Evolutionary conservation across 2,888 invertebrate genomes (phyloP).

Genomic region (Helleia helle): DNA sequence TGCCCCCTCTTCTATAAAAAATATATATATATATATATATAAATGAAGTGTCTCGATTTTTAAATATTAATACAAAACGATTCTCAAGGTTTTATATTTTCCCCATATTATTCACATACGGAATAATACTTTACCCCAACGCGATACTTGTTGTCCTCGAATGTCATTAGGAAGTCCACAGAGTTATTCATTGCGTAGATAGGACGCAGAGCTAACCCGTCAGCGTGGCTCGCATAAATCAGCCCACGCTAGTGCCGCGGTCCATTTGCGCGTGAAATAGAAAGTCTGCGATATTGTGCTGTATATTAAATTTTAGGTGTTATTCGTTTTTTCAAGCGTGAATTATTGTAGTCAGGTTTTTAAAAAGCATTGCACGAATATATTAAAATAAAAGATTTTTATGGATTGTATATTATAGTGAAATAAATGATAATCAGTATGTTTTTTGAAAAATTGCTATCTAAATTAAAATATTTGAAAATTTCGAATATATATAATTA

Average conservation of each 20-base stretch:
- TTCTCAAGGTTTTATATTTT: too few species aligned
- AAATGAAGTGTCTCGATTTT: too few species aligned
- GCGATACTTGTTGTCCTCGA: not conserved
- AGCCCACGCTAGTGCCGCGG: slow-evolving; percentile 22
- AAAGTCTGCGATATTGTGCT: slow-evolving; percentile 23
- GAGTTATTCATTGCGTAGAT: slow-evolving; percentile 21
- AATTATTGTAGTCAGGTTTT: slow-evolving; percentile 1
- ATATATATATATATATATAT: too few species aligned
- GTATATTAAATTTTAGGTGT: slow-evolving; percentile 16
- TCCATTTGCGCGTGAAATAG: slow-evolving; percentile 55
- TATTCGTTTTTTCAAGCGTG: slow-evolving; percentile 11
- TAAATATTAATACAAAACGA: too few species aligned
- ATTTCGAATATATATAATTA: too few species aligned
- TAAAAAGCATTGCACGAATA: slow-evolving; percentile 1
- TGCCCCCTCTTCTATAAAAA: too few species aligned
- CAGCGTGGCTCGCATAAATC: slow-evolving; percentile 37
- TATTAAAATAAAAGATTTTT: not conserved
- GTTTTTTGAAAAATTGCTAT: too few species aligned
- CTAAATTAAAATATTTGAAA: too few species aligned
- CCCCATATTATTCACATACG: too few species aligned
- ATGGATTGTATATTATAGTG: not conserved
- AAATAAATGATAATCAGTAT: too few species aligned
- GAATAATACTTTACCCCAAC: too few species aligned
- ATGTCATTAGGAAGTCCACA: slow-evolving; percentile 13
- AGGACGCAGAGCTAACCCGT: slow-evolving; percentile 15